phyloP scores from a whole-genome alignment of 1,140 invertebrate genomes.

The Drosophila yakuba region DNA sequence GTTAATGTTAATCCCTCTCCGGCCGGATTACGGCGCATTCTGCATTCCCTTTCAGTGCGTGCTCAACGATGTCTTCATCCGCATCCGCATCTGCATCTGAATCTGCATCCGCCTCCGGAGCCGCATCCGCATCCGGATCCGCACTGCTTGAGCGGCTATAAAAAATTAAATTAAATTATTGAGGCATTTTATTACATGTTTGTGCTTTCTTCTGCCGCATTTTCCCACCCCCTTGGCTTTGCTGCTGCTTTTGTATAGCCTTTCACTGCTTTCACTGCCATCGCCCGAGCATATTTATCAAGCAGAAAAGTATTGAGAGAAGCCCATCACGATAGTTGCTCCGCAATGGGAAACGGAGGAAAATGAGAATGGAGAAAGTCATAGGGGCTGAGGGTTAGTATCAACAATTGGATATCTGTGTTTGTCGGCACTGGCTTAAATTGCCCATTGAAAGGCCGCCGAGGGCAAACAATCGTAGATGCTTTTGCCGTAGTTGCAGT shows the following conservation, averaged over 20 bases:
- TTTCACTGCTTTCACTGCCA: constrained; percentile 2
- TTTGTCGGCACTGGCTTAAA: constrained; percentile 54
- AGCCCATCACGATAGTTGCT: constrained; percentile 69
- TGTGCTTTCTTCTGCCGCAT: constrained; percentile 47
- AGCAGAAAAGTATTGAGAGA: constrained; percentile 67
- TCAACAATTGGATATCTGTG: constrained; percentile 65
- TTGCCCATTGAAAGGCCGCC: constrained; percentile 75
- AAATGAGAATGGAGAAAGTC: not conserved
- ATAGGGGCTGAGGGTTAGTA: constrained; percentile 10
- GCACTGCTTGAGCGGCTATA: constrained; percentile 19
- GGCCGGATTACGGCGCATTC: constrained; percentile 43
- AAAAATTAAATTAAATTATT: constrained; percentile 75
- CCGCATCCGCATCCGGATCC: constrained; percentile 6
- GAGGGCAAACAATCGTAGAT: constrained; percentile 68
- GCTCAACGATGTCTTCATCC: constrained; percentile 5
- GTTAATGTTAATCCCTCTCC: constrained; percentile 43
- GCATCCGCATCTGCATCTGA: not conserved
- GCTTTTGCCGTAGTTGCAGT: constrained; percentile 30
- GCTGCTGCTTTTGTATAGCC: not conserved
- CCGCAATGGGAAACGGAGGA: not conserved
- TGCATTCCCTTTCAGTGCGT: constrained; percentile 39
- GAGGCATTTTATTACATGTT: constrained; percentile 73
- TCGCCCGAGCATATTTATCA: constrained; percentile 63
- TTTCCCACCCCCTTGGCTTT: not conserved
- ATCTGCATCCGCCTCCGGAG: constrained; percentile 1